Base-by-base conservation (phyloP, 2,797 vertebrate species). In the Poecile montanus region DNA sequence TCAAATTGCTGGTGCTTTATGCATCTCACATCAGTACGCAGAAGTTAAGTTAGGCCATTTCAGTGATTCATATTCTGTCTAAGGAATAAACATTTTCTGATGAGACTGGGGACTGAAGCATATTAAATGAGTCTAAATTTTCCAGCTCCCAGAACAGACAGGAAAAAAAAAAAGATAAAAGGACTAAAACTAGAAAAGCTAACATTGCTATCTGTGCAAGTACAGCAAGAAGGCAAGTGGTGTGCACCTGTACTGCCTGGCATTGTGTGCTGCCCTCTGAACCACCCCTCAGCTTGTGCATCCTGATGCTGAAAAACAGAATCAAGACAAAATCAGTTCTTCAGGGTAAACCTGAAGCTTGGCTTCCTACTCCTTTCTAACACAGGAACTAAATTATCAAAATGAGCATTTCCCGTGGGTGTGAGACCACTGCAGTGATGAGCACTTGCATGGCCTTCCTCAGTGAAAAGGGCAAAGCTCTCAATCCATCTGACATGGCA, bases 51-150 rank as follows among this genome's bases (percentile, higher is more conserved):
- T 71, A 81, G 56, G 82, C 70, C 42, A 45, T 91, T 78, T 78
- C 58, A 80, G 5, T 79, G 34, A 90, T 83, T 85, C 82, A 78
- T 76, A 73, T 60, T 96, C 38, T 85, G 50, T 62, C 70, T 85
- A 74, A 88, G 42, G 62, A 90, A 79, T 48, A 73, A 92, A 89
- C 27, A 29, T 70, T 38, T 93, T 85, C 82, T 89, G 44, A 84
- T 78, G 60, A 62, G 85, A 38, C 34, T 61, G 42, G 30, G 26
- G 36, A 83, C n/a, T 70, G 76, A 77, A 93, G n/a, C 38, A 50
- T 81, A 89, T 78, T 66, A 90, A 90, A 73, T 27, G 63, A 81
- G 30, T 25, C 36, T 19, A 93, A 86, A 84, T 38, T 85, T 91
- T 93, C 38, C 60, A 73, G 51, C 65, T 94, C 61, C 62, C 30